phyloP scores from a whole-genome alignment of 2,113 vertebrate genomes.

The Oreochromis niloticus region DNA sequence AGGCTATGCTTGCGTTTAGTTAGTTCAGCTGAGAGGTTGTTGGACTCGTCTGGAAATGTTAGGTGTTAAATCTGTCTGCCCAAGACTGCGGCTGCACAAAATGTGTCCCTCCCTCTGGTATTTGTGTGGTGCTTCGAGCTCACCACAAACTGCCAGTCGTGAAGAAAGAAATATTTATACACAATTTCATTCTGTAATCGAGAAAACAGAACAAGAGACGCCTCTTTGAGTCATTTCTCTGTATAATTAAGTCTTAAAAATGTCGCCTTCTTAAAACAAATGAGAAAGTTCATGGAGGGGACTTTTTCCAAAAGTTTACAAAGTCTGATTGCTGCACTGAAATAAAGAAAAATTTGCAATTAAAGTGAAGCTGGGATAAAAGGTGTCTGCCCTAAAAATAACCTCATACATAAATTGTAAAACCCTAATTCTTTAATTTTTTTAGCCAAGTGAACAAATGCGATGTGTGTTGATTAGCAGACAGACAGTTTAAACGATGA shows the following conservation, averaged over 20 bases:
- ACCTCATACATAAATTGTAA: background rate
- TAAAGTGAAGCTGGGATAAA: background rate
- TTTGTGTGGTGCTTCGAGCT: background rate
- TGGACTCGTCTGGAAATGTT: conserved; percentile 46
- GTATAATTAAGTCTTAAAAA: background rate
- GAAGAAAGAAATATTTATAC: background rate
- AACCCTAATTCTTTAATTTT: background rate
- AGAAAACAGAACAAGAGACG: background rate
- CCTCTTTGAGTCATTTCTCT: background rate
- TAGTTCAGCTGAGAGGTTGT: conserved; percentile 9
- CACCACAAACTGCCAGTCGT: conserved; percentile 8
- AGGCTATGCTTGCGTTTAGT: conserved; percentile 5
- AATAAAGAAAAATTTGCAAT: fast-evolving
- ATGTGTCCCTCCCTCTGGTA: conserved; percentile 17
- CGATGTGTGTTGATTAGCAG: fast-evolving
- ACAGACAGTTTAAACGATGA: background rate
- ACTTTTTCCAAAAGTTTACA: too few relatives aligned
- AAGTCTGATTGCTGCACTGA: background rate
- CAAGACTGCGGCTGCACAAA: conserved; percentile 7
- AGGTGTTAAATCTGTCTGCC: conserved; percentile 56
- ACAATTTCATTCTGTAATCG: background rate
- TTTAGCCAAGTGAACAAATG: background rate
- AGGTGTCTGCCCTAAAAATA: background rate
- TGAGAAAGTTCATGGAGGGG: background rate
- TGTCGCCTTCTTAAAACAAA: background rate